A percentile compares a stretch with the other conserved stretches of the same genome.
phyloP scores from a whole-genome alignment of 2,113 vertebrate genomes.

The Rhinoptilus africanus region DNA sequence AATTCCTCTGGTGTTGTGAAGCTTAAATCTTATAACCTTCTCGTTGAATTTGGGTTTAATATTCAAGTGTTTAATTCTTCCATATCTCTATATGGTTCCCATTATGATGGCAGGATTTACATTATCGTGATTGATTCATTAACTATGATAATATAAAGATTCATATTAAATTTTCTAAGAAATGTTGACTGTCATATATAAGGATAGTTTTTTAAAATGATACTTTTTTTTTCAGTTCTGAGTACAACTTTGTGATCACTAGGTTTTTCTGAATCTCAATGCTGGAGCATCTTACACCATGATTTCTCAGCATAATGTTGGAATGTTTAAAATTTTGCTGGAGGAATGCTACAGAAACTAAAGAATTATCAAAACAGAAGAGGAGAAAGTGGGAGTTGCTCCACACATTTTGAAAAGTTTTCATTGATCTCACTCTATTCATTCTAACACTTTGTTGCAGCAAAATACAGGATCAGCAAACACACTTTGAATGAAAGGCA shows the following conservation, averaged over 20 bases:
- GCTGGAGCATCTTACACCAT: not conserved
- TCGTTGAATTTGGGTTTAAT: not conserved
- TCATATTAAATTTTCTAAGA: not conserved
- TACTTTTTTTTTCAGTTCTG: not conserved
- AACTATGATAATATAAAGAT: not conserved
- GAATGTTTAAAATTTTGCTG: not conserved
- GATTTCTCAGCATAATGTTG: not conserved
- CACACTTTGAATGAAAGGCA: not conserved
- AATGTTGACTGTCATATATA: not conserved
- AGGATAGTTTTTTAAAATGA: not conserved
- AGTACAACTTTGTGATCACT: not conserved
- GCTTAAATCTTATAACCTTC: not conserved
- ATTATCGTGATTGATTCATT: rapidly evolving
- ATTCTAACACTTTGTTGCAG: not conserved
- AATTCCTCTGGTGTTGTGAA: not conserved
- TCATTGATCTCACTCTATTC: not conserved
- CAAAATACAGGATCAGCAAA: not conserved
- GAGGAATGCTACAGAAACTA: not conserved
- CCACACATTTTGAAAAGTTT: not conserved
- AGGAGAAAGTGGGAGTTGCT: not conserved
- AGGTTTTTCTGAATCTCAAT: not conserved
- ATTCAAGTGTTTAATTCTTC: not conserved
- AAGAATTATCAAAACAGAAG: not conserved
- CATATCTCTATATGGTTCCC: not conserved
- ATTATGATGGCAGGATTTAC: not conserved